Evolutionary conservation across 2,113 vertebrate genomes (phyloP).

Genomic region (Saiga tatarica): DNA sequence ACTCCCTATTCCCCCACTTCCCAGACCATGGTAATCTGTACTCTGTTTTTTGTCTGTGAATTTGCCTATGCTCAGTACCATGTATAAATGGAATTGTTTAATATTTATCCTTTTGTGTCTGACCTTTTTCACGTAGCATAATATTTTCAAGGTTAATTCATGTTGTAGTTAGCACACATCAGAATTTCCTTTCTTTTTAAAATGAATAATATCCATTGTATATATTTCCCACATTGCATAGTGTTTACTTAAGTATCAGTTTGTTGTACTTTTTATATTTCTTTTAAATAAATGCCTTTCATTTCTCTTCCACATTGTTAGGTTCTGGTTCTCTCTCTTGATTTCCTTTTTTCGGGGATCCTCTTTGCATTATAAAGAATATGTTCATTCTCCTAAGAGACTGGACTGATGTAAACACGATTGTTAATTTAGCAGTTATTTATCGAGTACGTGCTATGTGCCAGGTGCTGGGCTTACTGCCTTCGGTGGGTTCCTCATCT

Average conservation of each 20-base stretch:
- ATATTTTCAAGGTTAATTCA: neutral
- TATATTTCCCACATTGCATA: neutral
- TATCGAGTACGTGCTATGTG: neutral
- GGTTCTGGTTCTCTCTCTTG: neutral
- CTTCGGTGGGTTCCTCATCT: neutral
- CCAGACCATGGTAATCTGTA: neutral
- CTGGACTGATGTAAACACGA: neutral
- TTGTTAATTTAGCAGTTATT: neutral
- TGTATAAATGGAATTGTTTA: neutral
- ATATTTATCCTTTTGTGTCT: neutral
- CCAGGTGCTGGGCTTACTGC: neutral
- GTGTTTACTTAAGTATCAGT: neutral
- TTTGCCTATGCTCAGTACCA: neutral
- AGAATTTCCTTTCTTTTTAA: neutral
- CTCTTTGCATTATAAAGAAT: neutral
- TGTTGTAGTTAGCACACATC: neutral
- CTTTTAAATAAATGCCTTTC: neutral
- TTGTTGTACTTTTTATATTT: neutral
- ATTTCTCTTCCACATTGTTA: slow-evolving; percentile 8
- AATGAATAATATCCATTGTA: neutral
- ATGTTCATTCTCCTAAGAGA: neutral
- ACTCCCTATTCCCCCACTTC: neutral
- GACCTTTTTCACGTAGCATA: neutral
- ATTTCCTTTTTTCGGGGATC: neutral
- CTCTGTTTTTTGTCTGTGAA: neutral